Percentiles rank a stretch among this genome's conserved stretches.
phyloP scores from a whole-genome alignment of 2,888 invertebrate species.

The Mycalesis mineus region DNA sequence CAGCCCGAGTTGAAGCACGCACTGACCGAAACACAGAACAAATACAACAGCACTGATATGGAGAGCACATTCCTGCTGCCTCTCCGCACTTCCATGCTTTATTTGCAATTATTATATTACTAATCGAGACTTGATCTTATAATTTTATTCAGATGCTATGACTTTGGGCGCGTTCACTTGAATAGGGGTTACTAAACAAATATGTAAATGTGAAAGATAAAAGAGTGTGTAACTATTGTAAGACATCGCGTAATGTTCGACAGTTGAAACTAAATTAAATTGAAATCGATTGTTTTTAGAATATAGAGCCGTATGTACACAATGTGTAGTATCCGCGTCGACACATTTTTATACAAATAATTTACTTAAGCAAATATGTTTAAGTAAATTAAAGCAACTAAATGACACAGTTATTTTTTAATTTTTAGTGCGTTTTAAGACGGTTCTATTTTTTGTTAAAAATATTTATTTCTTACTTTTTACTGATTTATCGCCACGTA shows the following conservation, averaged over 20 bases:
- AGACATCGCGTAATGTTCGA: slow-evolving; percentile 6
- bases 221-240: slow-evolving; percentile 8
- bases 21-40: slow-evolving; percentile 40
- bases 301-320: not conserved
- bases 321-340: not conserved
- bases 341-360: too few relatives aligned
- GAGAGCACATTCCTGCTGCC: slow-evolving; percentile 36
- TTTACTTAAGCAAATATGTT: too few relatives aligned
- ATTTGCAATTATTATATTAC: not conserved
- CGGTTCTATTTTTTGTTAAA: too few relatives aligned
- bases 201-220: slow-evolving; percentile 5
- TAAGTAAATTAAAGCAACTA: too few relatives aligned
- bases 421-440: too few relatives aligned
- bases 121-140: not conserved
- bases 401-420: too few relatives aligned
- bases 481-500: too few relatives aligned
- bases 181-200: not conserved
- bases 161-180: not conserved
- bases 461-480: too few relatives aligned
- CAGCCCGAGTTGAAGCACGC: slow-evolving; percentile 53
- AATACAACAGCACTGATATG: slow-evolving; percentile 37
- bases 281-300: slow-evolving; percentile 1
- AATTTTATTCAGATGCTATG: slow-evolving; percentile 6
- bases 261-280: slow-evolving; percentile 16
- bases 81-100: slow-evolving; percentile 31